Base-by-base conservation (phyloP, 2,888 invertebrate genomes). In the Ophioninae sp. region DNA sequence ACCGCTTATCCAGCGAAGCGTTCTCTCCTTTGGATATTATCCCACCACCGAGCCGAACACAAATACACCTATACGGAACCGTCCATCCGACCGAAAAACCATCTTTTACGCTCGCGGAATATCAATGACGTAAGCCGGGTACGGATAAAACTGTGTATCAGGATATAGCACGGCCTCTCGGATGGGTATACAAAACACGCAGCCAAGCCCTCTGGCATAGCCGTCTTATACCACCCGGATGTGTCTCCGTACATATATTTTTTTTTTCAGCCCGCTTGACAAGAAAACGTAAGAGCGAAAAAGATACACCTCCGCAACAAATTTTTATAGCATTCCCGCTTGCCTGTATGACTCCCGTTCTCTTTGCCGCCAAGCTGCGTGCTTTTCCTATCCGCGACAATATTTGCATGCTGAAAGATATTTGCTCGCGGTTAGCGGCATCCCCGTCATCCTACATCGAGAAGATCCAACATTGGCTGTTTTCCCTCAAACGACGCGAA, bases 21-120 rank as follows among this genome's bases (percentile, higher is more conserved):
- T 87, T 88, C 77, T 81, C 87, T 86, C 86, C 87, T 86, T 85
- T 86, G 88, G 88, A 89, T 89, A 91, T 90, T 90, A 90, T 91
- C 90, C 89, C 84, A 73, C 72, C 77, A 77, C 64, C 72, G 81
- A 69, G 84, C 70, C 77, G 81, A 76, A 62, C 78, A 61, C 67
- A 67, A 41, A 59, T 39, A 73, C 73, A 79, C 67, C 65, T 39
- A 70, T 79, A 59, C 64, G 21, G n/a, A 57, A 50, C 67, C 68
- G 73, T 62, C 75, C 61, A 68, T 21, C 68, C 70, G 68, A 64
- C 78, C 86, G 86, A 88, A 89, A 89, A 89, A 87, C 89, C 89
- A 91, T 91, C 90, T 91, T 91, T 91, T 91, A 90, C 88, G 88
- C 86, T 86, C 85, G 44, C 81, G 85, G 91, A 90, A 91, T 89